Conservation (phyloP, 2,113 vertebrate species). For the Nesospiza acunhae region DNA sequence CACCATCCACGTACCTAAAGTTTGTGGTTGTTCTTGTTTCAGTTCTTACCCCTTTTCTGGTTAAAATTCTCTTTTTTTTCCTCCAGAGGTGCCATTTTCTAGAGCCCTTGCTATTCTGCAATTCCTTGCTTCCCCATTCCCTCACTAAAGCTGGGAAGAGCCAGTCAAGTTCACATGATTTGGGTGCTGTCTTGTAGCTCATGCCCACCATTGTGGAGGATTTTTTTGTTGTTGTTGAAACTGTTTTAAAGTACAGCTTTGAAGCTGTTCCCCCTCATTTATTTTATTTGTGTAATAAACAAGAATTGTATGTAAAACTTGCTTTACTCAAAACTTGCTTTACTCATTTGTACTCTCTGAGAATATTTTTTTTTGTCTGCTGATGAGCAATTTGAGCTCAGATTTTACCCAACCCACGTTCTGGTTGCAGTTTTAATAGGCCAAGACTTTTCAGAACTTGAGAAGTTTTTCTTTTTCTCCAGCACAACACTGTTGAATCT, state of each 20-base stretch:
- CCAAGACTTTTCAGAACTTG: neutral
- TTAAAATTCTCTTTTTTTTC: rapidly evolving
- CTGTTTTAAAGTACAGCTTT: neutral
- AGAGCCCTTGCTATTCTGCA: neutral
- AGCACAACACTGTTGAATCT: neutral
- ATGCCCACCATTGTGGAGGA: neutral
- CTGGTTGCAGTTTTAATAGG: neutral
- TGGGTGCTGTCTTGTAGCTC: rapidly evolving
- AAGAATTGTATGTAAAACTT: neutral
- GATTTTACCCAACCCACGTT: neutral
- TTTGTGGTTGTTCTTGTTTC: rapidly evolving
- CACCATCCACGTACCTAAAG: rapidly evolving
- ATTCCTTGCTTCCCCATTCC: neutral
- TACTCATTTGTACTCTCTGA: neutral
- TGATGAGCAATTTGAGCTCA: neutral
- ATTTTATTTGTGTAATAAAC: neutral
- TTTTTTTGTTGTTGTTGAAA: neutral
- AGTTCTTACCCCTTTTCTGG: neutral
- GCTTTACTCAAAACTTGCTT: neutral
- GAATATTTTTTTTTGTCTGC: neutral
- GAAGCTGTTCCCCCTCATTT: neutral
- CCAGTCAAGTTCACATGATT: rapidly evolving
- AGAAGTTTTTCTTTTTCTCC: neutral
- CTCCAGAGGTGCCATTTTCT: rapidly evolving
- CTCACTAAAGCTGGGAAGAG: neutral